These are phyloP conservation scores for Acleris literana DNA, from an alignment of 2,888 invertebrate species.

Conservation along the genomic window DNA sequence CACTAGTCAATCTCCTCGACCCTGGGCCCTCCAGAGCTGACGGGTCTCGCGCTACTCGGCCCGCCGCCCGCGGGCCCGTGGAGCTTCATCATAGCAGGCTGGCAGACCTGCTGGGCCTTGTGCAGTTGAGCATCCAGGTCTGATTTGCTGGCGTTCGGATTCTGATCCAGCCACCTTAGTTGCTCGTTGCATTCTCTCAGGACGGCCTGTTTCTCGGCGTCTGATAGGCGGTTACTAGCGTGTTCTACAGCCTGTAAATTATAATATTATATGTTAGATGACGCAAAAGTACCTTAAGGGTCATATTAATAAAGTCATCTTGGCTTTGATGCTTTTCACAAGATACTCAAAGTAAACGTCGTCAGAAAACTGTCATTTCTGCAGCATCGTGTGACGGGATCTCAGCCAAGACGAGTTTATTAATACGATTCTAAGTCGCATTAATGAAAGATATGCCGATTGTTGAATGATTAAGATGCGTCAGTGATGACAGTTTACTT, in stretches of 20 bases:
- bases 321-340: no score
- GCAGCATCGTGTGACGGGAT: no score
- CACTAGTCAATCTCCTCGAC: conserved; percentile 87
- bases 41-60: conserved; percentile 57
- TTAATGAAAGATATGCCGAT: no score
- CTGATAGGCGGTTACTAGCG: conserved; percentile 86
- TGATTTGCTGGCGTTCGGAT: conserved; percentile 89
- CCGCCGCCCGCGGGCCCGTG: conserved; percentile 84
- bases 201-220: conserved; percentile 88
- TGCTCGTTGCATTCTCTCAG: conserved; percentile 87
- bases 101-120: conserved; percentile 88
- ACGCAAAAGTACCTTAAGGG: no score
- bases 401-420: no score
- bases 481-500: no score
- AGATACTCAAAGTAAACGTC: no score
- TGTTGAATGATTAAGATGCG: no score
- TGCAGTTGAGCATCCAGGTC: conserved; percentile 91
- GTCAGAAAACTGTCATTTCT: no score
- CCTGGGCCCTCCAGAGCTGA: conserved; percentile 82
- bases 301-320: no score
- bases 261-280: background rate
- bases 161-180: conserved; percentile 91
- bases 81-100: conserved; percentile 92
- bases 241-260: conserved; percentile 84
- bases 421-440: no score